Base-by-base conservation (phyloP, 2,113 vertebrate species). In the Xyrauchen texanus region DNA sequence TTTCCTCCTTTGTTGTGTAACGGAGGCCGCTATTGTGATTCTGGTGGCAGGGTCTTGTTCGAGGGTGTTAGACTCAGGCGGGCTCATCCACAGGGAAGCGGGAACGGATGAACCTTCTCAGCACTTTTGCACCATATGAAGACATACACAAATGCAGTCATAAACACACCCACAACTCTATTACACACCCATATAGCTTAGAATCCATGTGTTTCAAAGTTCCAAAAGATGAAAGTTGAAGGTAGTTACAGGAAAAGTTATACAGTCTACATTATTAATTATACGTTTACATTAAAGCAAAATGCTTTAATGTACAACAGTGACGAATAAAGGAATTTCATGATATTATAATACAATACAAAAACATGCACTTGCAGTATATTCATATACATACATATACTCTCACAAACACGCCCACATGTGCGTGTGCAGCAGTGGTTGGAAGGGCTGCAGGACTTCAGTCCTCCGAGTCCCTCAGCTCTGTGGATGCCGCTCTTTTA, bases 81-180 rank as follows among this genome's bases (percentile, higher is more conserved):
- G 80, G 53, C 69, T 81, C 80, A 90, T 93, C 92, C 92, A 91
- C 93, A 91, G 92, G 92, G 89, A 86, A 86, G 90, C 81, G 88
- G 79, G 90, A 91, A 81, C 85, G 80, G 92, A 92, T 89, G 86
- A 91, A 90, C 89, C 92, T 90, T 94, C 92, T 93, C 90, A 93
- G 91, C 87, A 89, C 89, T 85, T 93, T 92, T 93, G 93, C 90
- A 87, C 90, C 82, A 78, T 76, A 79, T 71, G 12, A 78, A 44
- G 16, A 75, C 10, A 58, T 4, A 58, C n/a, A 34, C 46, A 34
- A 34, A 34, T 34, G 10, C 53, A 76, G 16, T n/a, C 46, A 69
- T 7, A 57, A 12, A 62, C 60, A 57, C 60, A 44, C 44, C 4
- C 21, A 72, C 45, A 21, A 8, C 44, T 45, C 9, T 13, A 2